Percentiles rank a stretch among this genome's conserved stretches.
Conservation (phyloP, 2,888 invertebrate genomes). For the Synergus japonicus region DNA sequence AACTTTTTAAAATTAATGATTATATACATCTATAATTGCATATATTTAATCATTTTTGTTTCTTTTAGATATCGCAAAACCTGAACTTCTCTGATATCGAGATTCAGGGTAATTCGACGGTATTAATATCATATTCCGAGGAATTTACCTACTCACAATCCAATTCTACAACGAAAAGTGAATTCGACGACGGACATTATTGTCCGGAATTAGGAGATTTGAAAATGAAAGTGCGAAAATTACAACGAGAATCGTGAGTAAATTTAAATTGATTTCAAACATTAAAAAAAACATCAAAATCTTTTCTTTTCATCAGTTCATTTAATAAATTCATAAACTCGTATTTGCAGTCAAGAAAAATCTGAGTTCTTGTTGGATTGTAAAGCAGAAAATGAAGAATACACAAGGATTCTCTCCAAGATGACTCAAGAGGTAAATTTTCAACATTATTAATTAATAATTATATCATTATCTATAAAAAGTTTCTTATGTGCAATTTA, state of each 20-base stretch:
- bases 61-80: slow-evolving; percentile 77
- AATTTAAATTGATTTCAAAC: slow-evolving; percentile 42
- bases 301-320: slow-evolving; percentile 2
- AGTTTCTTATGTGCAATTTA: neutral
- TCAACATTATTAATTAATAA: slow-evolving; percentile 22
- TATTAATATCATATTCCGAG: slow-evolving; percentile 60
- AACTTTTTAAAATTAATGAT: neutral
- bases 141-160: slow-evolving; percentile 64
- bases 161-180: slow-evolving; percentile 65
- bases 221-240: slow-evolving; percentile 93
- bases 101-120: slow-evolving; percentile 62
- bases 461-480: neutral
- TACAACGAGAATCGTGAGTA: slow-evolving; percentile 93
- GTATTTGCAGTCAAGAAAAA: slow-evolving; percentile 90
- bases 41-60: neutral
- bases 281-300: neutral
- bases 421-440: slow-evolving; percentile 82
- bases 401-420: slow-evolving; percentile 86
- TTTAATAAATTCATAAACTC: slow-evolving; percentile 43
- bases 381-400: slow-evolving; percentile 90
- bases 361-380: slow-evolving; percentile 91
- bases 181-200: slow-evolving; percentile 86
- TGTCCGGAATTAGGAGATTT: slow-evolving; percentile 95
- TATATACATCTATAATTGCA: neutral
- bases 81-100: slow-evolving; percentile 62